A percentile compares a stretch with the other conserved stretches of the same genome.
Evolutionary conservation across 2,888 invertebrate species (phyloP).

Genomic region (Apeira syringaria): DNA sequence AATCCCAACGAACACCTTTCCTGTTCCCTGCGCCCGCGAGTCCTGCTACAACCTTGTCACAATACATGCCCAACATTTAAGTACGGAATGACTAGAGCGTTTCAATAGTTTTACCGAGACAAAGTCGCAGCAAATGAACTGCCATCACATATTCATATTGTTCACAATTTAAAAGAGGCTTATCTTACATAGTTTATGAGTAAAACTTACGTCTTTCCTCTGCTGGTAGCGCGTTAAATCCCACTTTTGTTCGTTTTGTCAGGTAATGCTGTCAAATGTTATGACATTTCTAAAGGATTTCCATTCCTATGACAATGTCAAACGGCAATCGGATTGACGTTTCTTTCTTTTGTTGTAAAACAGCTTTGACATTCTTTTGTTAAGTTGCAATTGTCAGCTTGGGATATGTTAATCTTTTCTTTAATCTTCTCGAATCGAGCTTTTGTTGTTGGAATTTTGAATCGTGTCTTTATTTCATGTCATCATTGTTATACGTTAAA

Average conservation of each 20-base stretch:
- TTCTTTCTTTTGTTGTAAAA: conserved; percentile 34
- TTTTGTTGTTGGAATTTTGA: too few relatives aligned
- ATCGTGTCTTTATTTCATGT: background rate
- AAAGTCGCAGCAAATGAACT: background rate
- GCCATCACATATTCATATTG: background rate
- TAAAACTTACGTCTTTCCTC: background rate
- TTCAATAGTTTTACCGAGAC: conserved; percentile 4
- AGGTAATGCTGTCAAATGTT: conserved; percentile 47
- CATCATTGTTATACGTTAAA: too few relatives aligned
- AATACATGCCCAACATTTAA: too few relatives aligned
- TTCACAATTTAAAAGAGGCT: background rate
- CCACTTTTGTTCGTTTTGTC: conserved; percentile 19
- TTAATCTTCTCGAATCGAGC: conserved; percentile 21
- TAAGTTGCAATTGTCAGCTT: conserved; percentile 16
- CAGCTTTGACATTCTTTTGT: conserved; percentile 33
- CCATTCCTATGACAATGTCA: conserved; percentile 36
- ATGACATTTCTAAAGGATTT: conserved; percentile 51
- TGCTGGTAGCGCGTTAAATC: background rate
- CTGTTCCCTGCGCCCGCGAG: background rate
- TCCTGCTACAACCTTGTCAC: background rate
- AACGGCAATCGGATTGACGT: conserved; percentile 42
- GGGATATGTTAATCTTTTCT: conserved; percentile 20
- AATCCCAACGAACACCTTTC: background rate
- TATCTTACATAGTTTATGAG: background rate
- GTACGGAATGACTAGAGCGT: too few relatives aligned